Conservation (phyloP, 2,888 invertebrate genomes). For the Saturnia japonica region DNA sequence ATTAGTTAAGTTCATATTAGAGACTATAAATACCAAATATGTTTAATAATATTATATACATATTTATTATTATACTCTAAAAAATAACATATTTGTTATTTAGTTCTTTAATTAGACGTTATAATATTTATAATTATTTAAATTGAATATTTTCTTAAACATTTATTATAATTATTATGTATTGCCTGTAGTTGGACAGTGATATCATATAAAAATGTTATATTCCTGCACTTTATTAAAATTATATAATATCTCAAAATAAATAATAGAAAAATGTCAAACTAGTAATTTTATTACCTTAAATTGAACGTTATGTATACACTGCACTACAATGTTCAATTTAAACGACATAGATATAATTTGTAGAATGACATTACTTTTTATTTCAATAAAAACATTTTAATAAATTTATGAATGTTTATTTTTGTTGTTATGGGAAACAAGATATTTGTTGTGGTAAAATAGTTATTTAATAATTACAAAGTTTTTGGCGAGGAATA, state of each 20-base stretch:
- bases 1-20: not conserved
- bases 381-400: not conserved
- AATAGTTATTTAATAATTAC: not conserved
- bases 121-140: not conserved
- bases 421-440: not conserved
- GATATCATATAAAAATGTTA: not conserved
- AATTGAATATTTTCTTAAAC: not conserved
- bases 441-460: no score
- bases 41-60: no score
- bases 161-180: not conserved
- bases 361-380: not conserved
- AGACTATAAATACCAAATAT: not conserved
- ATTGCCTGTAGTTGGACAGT: slow-evolving; percentile 3
- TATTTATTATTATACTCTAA: not conserved
- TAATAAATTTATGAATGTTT: not conserved
- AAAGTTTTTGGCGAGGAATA: not conserved
- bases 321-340: not conserved
- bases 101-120: not conserved
- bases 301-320: not conserved
- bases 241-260: not conserved
- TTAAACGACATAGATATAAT: not conserved
- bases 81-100: not conserved
- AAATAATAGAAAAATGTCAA: not conserved
- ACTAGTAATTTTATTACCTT: not conserved
- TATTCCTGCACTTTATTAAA: not conserved